Conservation (phyloP, 2,888 invertebrate species). For the Helicoverpa assulta region DNA sequence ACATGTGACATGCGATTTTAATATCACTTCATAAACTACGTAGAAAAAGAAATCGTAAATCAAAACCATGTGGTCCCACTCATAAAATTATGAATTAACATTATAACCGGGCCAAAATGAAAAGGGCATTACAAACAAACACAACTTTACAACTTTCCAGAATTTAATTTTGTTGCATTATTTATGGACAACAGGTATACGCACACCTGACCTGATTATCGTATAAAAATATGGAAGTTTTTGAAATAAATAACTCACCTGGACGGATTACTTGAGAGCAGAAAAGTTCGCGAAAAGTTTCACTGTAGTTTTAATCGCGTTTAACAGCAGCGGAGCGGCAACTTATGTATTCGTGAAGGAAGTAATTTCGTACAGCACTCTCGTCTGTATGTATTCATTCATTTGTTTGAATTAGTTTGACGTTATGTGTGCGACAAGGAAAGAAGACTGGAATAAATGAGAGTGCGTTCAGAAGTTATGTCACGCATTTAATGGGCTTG, state of each 20-base stretch:
- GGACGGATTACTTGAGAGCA: constrained; percentile 29
- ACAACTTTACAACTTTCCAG: constrained; percentile 24
- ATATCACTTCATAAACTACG: constrained; percentile 8
- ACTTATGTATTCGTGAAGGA: constrained; percentile 58
- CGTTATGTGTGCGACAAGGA: constrained; percentile 64
- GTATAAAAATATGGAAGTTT: background rate
- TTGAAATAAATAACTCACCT: constrained; percentile 49
- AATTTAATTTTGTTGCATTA: constrained; percentile 51
- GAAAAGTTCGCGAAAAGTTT: constrained; percentile 30
- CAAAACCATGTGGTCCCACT: constrained; percentile 52
- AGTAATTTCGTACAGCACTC: constrained; percentile 41
- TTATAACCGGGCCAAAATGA: constrained; percentile 48
- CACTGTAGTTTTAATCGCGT: constrained; percentile 43
- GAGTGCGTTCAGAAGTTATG: constrained; percentile 46
- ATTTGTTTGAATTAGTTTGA: constrained; percentile 65
- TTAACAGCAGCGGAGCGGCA: constrained; percentile 66
- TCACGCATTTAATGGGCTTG: background rate
- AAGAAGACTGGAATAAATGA: constrained; percentile 13
- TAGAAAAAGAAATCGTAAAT: constrained; percentile 45
- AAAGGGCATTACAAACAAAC: constrained; percentile 46
- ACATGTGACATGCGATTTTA: constrained; percentile 36
- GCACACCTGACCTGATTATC: constrained; percentile 42
- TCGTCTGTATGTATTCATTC: constrained; percentile 55
- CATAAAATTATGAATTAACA: constrained; percentile 31
- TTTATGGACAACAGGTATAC: constrained; percentile 40